A percentile compares a stretch with the other conserved stretches of the same genome.
These are phyloP conservation scores for Eolophus roseicapilla DNA, from an alignment of 2,113 vertebrate genomes.

Conservation along the genomic window DNA sequence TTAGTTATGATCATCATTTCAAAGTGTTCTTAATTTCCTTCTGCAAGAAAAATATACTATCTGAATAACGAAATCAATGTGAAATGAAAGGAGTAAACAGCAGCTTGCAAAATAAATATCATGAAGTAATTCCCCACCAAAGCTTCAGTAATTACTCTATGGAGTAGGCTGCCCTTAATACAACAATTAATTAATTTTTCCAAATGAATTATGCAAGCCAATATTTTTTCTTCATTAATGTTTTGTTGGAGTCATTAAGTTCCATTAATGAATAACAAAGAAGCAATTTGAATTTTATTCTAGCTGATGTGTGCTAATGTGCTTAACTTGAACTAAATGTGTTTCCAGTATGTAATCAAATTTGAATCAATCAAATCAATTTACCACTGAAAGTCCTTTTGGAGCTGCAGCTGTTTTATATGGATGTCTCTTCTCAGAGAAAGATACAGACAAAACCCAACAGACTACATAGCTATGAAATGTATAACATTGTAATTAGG, in stretches of 20 bases:
- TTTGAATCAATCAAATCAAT: conserved; percentile 80
- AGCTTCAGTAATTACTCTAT: conserved; percentile 68
- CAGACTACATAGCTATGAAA: background rate
- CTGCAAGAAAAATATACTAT: conserved; percentile 38
- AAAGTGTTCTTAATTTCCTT: conserved; percentile 54
- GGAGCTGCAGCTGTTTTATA: conserved; percentile 51
- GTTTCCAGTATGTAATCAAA: conserved; percentile 74
- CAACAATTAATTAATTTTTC: conserved; percentile 79
- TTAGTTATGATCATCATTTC: conserved; percentile 37
- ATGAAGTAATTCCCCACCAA: conserved; percentile 67
- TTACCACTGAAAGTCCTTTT: conserved; percentile 64
- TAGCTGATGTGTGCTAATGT: conserved; percentile 68
- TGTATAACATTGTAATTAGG: background rate
- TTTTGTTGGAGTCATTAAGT: conserved; percentile 75
- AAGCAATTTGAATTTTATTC: conserved; percentile 70
- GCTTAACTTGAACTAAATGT: conserved; percentile 72
- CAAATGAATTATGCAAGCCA: conserved; percentile 74
- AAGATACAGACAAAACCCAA: conserved; percentile 19
- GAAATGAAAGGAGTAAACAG: conserved; percentile 77
- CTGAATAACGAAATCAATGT: conserved; percentile 25
- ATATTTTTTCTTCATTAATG: conserved; percentile 76
- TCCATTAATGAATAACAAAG: conserved; percentile 78
- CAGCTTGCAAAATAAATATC: conserved; percentile 72
- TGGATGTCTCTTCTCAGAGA: conserved; percentile 43
- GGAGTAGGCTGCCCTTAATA: conserved; percentile 71